phyloP scores from a whole-genome alignment of 2,888 invertebrate genomes.

The Sphecodes monilicornis region DNA sequence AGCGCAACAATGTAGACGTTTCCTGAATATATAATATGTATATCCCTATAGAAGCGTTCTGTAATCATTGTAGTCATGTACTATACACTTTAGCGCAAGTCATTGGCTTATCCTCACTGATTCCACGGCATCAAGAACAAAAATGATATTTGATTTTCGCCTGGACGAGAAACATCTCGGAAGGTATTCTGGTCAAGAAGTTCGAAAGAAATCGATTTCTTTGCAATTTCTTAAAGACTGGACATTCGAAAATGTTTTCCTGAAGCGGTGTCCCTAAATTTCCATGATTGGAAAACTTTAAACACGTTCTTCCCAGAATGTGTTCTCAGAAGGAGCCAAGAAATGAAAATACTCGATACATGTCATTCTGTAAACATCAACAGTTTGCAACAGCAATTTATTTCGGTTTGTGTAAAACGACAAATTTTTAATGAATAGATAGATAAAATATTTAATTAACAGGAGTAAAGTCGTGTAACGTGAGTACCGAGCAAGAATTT shows the following conservation, averaged over 20 bases:
- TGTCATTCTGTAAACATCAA: not conserved
- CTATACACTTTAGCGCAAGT: not conserved
- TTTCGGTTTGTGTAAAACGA: not conserved
- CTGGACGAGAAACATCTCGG: not conserved
- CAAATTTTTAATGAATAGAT: no score
- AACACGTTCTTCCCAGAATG: not conserved
- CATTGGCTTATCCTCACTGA: not conserved
- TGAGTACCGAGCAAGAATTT: not conserved
- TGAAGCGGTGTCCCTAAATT: not conserved
- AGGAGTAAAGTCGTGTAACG: no score
- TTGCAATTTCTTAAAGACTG: not conserved
- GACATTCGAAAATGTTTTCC: not conserved
- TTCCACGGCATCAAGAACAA: not conserved
- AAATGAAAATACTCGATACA: not conserved
- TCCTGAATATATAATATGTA: no score
- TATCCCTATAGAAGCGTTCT: no score
- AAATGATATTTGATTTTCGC: not conserved
- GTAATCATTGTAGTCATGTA: not conserved
- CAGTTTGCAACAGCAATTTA: not conserved
- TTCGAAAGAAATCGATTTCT: not conserved
- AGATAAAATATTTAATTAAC: no score
- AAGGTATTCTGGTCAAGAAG: not conserved
- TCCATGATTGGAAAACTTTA: not conserved
- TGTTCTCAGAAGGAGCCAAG: not conserved
- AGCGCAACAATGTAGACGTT: slow-evolving; percentile 5